Evolutionary conservation across 2,113 vertebrate genomes (phyloP), one percentile per base, ranked within the genome.

Genomic region (Rhinolophus ferrumequinum): DNA sequence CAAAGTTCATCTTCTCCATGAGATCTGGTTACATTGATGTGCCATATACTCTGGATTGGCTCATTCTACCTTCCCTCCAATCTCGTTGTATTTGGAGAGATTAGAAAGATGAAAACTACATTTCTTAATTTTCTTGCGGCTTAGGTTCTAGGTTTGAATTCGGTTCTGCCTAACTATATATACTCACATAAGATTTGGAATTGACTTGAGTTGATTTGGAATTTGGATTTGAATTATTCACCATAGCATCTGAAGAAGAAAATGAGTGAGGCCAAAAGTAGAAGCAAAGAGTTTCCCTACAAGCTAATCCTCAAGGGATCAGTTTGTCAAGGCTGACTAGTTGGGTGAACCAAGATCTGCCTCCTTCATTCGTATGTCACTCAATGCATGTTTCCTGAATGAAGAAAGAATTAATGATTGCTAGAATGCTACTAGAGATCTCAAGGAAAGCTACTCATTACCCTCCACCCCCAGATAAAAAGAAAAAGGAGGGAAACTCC

Each of bases 91-190:
- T 28, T 8, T 96, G 11, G 35, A 94, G 12, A 88, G 38, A 56
- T 54, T 84, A 58, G 21, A 85, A 60, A 93, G n/a, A 30, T 85
- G 44, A 81, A 90, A 85, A 38, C 2, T 12, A 44, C 64, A 88
- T 91, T 85, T 90, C 47, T 96, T 86, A 86, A 44, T 90, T 26
- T 80, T 93, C 10, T 96, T 89, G 62, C 16, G 75, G 54, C 9
- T 35, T 77, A 22, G 5, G 66, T 79, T 93, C 72, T 82, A 54
- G 56, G 58, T 93, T 92, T 67, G 38, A 92, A 84, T 82, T 81
- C 66, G 35, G 47, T 77, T 60, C 58, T 96, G 24, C 15, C 54
- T 96, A 88, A 72, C 28, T 47, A 69, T 44, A 87, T 84, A 90
- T 14, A 76, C 4, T 41, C 67, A 69, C 2, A 44, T 1, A 88